Evolutionary conservation across 2,113 vertebrate species (phyloP).

Genomic region (Peromyscus polionotus): DNA sequence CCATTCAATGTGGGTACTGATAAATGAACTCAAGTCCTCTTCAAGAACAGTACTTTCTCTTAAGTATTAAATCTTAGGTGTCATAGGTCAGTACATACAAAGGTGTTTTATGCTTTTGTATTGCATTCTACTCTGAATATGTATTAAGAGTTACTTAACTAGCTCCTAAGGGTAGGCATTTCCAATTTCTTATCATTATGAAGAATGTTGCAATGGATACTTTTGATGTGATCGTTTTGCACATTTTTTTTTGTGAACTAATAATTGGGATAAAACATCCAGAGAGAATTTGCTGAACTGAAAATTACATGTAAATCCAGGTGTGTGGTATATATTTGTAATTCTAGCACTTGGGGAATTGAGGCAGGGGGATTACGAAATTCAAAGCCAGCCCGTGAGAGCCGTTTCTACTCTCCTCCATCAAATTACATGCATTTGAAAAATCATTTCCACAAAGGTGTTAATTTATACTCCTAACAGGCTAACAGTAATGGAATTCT

Average conservation of each 20-base stretch:
- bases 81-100: not conserved
- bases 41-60: not conserved
- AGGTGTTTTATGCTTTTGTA: not conserved
- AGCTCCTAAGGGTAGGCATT: not conserved
- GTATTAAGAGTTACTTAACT: conserved; percentile 16
- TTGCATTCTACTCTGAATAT: not conserved
- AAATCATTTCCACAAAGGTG: conserved; percentile 9
- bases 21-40: not conserved
- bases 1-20: not conserved
- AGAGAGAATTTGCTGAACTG: not conserved
- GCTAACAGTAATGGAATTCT: conserved; percentile 7
- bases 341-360: not conserved
- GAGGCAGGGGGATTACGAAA: not conserved
- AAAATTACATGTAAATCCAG: not conserved
- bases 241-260: not conserved
- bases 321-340: not conserved
- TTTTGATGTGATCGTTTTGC: not conserved
- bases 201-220: not conserved
- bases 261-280: not conserved
- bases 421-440: conserved; percentile 12
- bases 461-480: conserved; percentile 17
- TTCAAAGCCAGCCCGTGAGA: not conserved
- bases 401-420: not conserved
- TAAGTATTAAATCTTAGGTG: not conserved
- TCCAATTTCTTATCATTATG: not conserved